Evolutionary conservation across 2,113 vertebrate species (phyloP).

Genomic region (Halichoerus grypus): DNA sequence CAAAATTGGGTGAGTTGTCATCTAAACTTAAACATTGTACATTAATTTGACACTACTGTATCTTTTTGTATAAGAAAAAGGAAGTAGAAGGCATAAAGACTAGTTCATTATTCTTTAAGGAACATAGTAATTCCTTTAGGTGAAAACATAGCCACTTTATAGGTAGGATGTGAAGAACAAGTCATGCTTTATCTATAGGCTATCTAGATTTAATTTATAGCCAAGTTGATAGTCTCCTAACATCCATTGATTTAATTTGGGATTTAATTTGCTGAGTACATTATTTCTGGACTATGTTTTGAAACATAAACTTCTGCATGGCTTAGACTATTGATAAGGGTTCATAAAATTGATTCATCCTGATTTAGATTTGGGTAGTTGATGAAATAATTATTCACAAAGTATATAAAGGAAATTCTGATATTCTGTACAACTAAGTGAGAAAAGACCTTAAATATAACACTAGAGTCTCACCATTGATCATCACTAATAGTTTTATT

Average conservation of each 20-base stretch:
- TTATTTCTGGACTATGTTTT: conserved; percentile 28
- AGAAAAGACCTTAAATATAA: not conserved
- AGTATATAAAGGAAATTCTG: not conserved
- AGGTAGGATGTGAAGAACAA: not conserved
- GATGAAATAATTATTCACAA: not conserved
- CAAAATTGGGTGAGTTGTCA: conserved; percentile 74
- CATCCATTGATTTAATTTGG: conserved; percentile 34
- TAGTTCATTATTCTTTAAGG: not conserved
- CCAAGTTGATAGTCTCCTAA: not conserved
- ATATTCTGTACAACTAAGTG: not conserved
- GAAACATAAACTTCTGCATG: conserved; percentile 1
- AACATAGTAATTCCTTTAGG: not conserved
- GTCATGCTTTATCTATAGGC: not conserved
- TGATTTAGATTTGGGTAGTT: not conserved
- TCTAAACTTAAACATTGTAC: conserved; percentile 52
- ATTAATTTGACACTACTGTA: conserved; percentile 67
- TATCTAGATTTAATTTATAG: not conserved
- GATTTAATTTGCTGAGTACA: not conserved
- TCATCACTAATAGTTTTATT: not conserved
- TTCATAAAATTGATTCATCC: not conserved
- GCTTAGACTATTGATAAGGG: not conserved
- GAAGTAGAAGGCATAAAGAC: conserved; percentile 23
- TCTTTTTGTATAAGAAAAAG: conserved; percentile 70
- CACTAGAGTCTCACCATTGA: not conserved
- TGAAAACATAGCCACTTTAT: not conserved